phyloP scores from a whole-genome alignment of 2,113 vertebrate species.

The Gallinago media region DNA sequence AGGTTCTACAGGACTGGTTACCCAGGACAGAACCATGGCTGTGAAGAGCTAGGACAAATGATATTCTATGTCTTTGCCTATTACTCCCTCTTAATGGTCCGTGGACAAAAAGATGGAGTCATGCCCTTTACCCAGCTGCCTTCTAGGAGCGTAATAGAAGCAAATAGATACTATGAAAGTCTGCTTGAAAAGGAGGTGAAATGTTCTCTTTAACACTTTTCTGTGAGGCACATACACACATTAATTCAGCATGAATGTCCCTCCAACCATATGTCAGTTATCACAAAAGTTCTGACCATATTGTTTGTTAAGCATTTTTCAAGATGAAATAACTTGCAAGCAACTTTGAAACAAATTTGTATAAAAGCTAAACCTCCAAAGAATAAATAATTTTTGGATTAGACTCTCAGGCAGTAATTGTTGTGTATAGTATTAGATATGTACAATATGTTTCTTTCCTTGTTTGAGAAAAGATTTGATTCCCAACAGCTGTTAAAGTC shows the following conservation, averaged over 20 bases:
- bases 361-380: neutral
- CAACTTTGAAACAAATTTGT: neutral
- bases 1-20: neutral
- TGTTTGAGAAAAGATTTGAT: neutral
- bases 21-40: neutral
- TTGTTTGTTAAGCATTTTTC: neutral
- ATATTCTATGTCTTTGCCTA: accelerated
- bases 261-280: too few relatives aligned
- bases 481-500: neutral
- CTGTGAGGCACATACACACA: neutral
- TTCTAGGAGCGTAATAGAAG: neutral
- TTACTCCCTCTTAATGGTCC: neutral
- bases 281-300: neutral
- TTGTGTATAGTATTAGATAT: neutral
- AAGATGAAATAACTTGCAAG: neutral
- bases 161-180: neutral
- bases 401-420: neutral
- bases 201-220: neutral
- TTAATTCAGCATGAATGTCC: neutral
- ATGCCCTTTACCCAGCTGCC: neutral
- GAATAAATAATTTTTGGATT: neutral
- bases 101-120: too few relatives aligned
- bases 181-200: neutral
- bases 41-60: neutral
- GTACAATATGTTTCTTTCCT: neutral